These are phyloP conservation scores for Drusus annulatus DNA, from an alignment of 1,140 invertebrate species.

Conservation along the genomic window DNA sequence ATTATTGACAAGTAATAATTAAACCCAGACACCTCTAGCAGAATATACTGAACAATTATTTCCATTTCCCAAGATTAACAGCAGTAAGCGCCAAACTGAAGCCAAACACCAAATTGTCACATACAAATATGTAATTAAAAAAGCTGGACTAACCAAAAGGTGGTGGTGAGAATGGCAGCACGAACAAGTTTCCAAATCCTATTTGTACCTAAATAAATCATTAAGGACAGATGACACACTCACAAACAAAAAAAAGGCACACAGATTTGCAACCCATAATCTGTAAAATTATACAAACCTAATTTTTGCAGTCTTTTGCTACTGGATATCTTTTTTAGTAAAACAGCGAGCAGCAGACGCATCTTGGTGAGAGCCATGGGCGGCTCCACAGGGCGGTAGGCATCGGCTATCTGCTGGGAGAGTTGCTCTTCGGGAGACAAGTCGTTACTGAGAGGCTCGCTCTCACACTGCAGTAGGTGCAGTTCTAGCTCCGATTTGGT, in stretches of 20 bases:
- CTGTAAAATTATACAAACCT: conserved; percentile 72
- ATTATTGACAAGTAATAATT: no score
- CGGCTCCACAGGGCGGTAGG: conserved; percentile 65
- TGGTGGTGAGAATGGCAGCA: conserved; percentile 33
- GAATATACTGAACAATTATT: conserved; percentile 5
- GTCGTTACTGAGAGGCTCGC: conserved; percentile 48
- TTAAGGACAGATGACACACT: conserved; percentile 54
- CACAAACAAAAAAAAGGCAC: conserved; percentile 53
- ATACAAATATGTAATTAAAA: conserved; percentile 42
- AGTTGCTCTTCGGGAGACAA: conserved; percentile 60
- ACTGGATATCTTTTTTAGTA: conserved; percentile 87
- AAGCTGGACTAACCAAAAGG: conserved; percentile 53
- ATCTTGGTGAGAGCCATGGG: conserved; percentile 82
- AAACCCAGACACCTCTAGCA: neutral
- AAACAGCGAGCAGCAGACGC: conserved; percentile 82
- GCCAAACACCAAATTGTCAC: conserved; percentile 35
- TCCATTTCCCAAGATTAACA: neutral
- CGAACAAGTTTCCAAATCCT: conserved; percentile 44
- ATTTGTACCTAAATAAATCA: conserved; percentile 50
- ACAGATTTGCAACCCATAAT: conserved; percentile 46
- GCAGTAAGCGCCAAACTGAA: neutral
- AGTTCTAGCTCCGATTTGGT: conserved; percentile 81
- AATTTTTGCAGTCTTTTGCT: conserved; percentile 81
- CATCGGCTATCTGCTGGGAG: conserved; percentile 63
- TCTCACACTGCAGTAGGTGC: conserved; percentile 73